phyloP scores from a whole-genome alignment of 2,113 vertebrate species.

The Melanocharis versteri region DNA sequence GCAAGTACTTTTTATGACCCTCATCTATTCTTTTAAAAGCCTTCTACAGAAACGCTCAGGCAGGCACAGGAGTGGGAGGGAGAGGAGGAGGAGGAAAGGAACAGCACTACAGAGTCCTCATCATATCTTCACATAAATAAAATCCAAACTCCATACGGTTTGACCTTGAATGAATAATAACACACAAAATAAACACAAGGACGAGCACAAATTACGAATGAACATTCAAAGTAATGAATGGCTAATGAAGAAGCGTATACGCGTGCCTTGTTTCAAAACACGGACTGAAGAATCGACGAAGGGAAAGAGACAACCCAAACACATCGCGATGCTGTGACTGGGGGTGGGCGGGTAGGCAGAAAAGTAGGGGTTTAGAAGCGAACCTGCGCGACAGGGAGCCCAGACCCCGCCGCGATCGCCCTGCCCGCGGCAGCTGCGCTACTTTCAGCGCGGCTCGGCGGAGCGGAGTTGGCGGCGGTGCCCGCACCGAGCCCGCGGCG shows the following conservation, averaged over 20 bases:
- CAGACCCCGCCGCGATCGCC: background rate
- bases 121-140: background rate
- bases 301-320: background rate
- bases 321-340: background rate
- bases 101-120: background rate
- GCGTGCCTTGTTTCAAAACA: background rate
- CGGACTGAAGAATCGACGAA: background rate
- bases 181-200: background rate
- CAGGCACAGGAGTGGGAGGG: background rate
- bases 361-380: background rate
- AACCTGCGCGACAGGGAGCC: background rate
- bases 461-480: background rate
- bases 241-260: background rate
- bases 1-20: background rate
- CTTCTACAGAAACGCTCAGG: background rate
- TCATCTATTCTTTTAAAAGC: slow-evolving; percentile 11
- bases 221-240: background rate
- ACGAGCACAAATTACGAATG: background rate
- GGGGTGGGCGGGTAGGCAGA: background rate
- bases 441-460: background rate
- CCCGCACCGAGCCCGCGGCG: background rate
- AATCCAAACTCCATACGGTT: background rate
- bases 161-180: background rate
- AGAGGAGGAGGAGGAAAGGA: background rate
- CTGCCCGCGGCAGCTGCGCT: background rate